Percentiles rank a stretch among this genome's conserved stretches.
Evolutionary conservation across 92 coral and sea anemone genomes (phyloP).

Genomic region (Palythoa heliodiscus): DNA sequence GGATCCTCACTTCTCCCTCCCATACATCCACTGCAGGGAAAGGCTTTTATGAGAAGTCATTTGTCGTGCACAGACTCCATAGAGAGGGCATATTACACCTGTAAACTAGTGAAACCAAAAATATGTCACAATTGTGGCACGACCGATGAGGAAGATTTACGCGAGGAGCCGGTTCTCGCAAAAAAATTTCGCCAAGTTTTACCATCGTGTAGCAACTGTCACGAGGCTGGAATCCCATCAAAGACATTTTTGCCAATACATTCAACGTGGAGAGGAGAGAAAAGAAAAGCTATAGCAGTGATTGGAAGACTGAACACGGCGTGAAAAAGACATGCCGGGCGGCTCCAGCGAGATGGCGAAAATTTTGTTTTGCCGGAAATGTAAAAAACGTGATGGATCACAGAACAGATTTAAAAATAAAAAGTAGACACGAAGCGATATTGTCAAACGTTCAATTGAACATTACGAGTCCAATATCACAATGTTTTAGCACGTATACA

Average conservation of each 20-base stretch:
- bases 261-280: slow-evolving; percentile 30
- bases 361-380: not conserved
- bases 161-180: slow-evolving; percentile 19
- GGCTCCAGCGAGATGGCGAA: not conserved
- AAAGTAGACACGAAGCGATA: slow-evolving; percentile 1
- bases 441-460: not conserved
- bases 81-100: slow-evolving; percentile 32
- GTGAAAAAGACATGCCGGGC: not conserved
- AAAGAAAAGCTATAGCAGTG: slow-evolving; percentile 9
- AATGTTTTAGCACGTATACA: not conserved
- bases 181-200: slow-evolving; percentile 39
- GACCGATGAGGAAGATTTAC: slow-evolving; percentile 9
- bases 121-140: slow-evolving; percentile 41
- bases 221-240: slow-evolving; percentile 34
- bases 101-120: slow-evolving; percentile 24
- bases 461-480: slow-evolving; percentile 12
- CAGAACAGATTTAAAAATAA: not conserved
- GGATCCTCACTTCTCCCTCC: slow-evolving; percentile 41
- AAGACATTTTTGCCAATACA: slow-evolving; percentile 35
- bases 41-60: slow-evolving; percentile 41
- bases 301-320: slow-evolving; percentile 24
- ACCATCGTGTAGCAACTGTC: slow-evolving; percentile 34
- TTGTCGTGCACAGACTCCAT: slow-evolving; percentile 33
- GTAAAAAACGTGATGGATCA: not conserved
- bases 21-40: slow-evolving; percentile 23